Base-by-base conservation (phyloP, 2,888 invertebrate species). In the Hesperia comma region DNA sequence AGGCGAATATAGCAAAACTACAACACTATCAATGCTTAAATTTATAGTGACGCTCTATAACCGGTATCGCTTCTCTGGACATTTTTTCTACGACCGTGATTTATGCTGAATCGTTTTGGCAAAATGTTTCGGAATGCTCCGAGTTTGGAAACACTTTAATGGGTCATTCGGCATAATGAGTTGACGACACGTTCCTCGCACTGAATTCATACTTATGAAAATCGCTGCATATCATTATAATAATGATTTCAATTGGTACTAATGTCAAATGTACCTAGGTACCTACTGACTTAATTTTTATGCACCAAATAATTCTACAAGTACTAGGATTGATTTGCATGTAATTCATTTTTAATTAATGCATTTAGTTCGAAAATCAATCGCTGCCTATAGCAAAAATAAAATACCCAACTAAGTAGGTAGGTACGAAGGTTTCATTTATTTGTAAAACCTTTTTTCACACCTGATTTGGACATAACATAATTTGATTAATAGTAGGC, bases 1-100 rank as follows among this genome's bases (percentile, higher is more conserved):
- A 88, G 83, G 77, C 81, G 81, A 82, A 81, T 82, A 77, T 85
- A 81, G 87, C 86, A 77, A 88, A 85, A 82, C 76, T 73, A 75
- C 73, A 70, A 69, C 79, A 78, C 84, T 84, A 86, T 85, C 87
- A 83, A 88, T 87, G 86, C 86, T 85, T 69, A 83, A 87, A 88
- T 89, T 82, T 85, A 84, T 83, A 74, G 84, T 79, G 82, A 87
- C 85, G 83, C 80, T 79, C 77, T 78, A 76, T 71, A 77, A 75
- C 76, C 75, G 74, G 78, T 81, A 81, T 37, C 49, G 61, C 67
- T 61, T 64, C 66, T 61, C 46, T 15, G 40, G 51, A 15, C 32
- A 33, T 15, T 61, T 67, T 67, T 61, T 67, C 17, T 58, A 53
- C 69, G 69, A 69, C 60, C 72, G 77, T 77, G 79, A 78, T 80